Evolutionary conservation across 2,888 invertebrate species (phyloP), one percentile per base, ranked within the genome.

Genomic region (Noctuana brunneofusca): DNA sequence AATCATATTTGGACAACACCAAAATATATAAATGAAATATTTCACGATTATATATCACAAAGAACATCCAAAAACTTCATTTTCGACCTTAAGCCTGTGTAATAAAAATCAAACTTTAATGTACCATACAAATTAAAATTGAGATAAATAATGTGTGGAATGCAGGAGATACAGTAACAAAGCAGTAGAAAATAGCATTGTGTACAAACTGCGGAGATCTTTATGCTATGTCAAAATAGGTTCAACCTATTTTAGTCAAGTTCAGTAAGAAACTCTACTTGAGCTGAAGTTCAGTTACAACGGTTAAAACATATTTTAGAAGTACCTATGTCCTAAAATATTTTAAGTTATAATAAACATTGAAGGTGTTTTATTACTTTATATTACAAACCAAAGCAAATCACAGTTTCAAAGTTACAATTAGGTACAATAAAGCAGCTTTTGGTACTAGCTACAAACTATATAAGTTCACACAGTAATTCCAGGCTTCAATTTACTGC

Each of bases 321-420:
- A n/a, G n/a, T n/a, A n/a, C n/a, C n/a, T n/a, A 30, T 11, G 11
- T 30, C 30, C 14, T 38, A 14, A 38, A 38, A 14, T 38, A 3
- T 38, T 38, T 18, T 22, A n/a, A n/a, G n/a, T 22, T 48, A 22
- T 22, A n/a, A 20, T 8, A 2, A 18, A 46, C 9, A 46, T 14
- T 14, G 16, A 18, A 43, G 3, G 43, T 18, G 32, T 16, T 27
- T 35, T 46, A 32, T 55, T 27, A 35, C 24, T 50, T 52, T 43
- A 50, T 50, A 69, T 64, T 67, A 66, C 62, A 69, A 68, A 70
- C 56, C 68, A 69, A 71, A 69, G 65, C 63, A 63, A 70, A 75
- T 78, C 78, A 78, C 74, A 75, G 74, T 67, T 65, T 50, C 55
- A 66, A 58, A 65, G 66, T 69, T 69, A 67, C 48, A 30, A 57